A percentile compares a stretch with the other conserved stretches of the same genome.
Conservation (phyloP, 2,797 vertebrate genomes). For the Phoxinus dragarum region DNA sequence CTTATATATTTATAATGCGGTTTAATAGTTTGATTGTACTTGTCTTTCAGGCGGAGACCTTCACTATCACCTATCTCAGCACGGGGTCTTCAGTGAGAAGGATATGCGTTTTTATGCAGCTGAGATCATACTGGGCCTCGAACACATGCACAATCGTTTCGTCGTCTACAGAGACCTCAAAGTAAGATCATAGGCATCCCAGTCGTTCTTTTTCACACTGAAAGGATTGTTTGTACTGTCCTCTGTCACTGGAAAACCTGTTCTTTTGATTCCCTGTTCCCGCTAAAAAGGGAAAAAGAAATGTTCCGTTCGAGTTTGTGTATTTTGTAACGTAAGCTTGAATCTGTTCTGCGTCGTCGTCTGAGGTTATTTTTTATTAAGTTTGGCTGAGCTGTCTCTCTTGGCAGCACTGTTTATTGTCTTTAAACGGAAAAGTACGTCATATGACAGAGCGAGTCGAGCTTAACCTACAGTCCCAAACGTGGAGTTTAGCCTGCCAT, state of each 20-base stretch:
- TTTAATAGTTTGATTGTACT: background rate
- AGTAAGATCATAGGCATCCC: conserved; percentile 71
- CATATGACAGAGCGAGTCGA: conserved; percentile 11
- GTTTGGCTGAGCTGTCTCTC: conserved; percentile 31
- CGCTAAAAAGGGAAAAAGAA: conserved; percentile 16
- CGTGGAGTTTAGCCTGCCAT: background rate
- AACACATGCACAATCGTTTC: conserved; percentile 97
- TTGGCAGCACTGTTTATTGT: conserved; percentile 45
- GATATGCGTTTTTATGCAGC: conserved; percentile 98
- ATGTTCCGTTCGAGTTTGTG: conserved; percentile 23
- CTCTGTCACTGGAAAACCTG: background rate
- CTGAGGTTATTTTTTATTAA: conserved; percentile 37
- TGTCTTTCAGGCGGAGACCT: conserved; percentile 89
- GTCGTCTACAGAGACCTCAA: conserved; percentile 98
- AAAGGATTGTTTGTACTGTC: background rate
- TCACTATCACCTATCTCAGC: conserved; percentile 98
- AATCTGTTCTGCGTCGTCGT: conserved; percentile 24
- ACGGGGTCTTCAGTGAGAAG: conserved; percentile 96
- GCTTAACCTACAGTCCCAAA: conserved; percentile 12
- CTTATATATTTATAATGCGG: background rate
- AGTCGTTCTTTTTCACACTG: background rate
- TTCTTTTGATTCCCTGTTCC: background rate
- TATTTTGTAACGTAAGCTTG: conserved; percentile 37
- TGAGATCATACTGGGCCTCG: conserved; percentile 96
- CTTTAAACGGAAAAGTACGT: conserved; percentile 22